A percentile compares a stretch with the other conserved stretches of the same genome.
Conservation (phyloP, 2,888 invertebrate species). For the Tetramorium bicarinatum region DNA sequence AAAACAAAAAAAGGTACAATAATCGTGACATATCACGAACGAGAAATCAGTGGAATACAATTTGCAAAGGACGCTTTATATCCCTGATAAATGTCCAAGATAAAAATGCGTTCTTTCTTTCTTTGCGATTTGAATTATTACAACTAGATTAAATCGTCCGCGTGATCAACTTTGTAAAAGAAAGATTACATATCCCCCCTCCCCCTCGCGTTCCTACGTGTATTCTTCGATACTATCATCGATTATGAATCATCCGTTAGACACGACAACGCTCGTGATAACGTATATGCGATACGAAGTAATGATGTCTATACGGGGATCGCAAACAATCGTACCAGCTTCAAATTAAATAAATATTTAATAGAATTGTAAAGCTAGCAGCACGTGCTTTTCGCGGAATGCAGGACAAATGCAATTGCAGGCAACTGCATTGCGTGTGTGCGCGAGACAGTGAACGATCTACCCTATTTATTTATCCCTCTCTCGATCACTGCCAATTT, state of each 20-base stretch:
- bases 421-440: not conserved
- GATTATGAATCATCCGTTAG: conserved; percentile 4
- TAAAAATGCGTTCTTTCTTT: not conserved
- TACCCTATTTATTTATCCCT: conserved; percentile 26
- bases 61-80: not conserved
- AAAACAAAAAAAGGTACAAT: not conserved
- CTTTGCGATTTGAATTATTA: not conserved
- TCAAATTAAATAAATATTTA: conserved; percentile 56
- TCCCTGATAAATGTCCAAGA: not conserved
- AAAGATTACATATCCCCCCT: not conserved
- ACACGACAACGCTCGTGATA: not conserved
- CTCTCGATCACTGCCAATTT: conserved; percentile 43
- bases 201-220: not conserved
- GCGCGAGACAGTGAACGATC: conserved; percentile 41
- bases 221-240: not conserved
- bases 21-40: not conserved
- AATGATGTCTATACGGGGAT: not conserved
- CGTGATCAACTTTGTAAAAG: not conserved
- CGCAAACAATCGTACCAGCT: conserved; percentile 36
- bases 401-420: conserved; percentile 33
- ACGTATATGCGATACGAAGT: not conserved
- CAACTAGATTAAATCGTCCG: not conserved
- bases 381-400: not conserved
- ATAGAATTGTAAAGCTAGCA: conserved; percentile 25
- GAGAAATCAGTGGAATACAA: not conserved